Conservation (phyloP, 2,888 invertebrate genomes). For the Atrina japonica region DNA sequence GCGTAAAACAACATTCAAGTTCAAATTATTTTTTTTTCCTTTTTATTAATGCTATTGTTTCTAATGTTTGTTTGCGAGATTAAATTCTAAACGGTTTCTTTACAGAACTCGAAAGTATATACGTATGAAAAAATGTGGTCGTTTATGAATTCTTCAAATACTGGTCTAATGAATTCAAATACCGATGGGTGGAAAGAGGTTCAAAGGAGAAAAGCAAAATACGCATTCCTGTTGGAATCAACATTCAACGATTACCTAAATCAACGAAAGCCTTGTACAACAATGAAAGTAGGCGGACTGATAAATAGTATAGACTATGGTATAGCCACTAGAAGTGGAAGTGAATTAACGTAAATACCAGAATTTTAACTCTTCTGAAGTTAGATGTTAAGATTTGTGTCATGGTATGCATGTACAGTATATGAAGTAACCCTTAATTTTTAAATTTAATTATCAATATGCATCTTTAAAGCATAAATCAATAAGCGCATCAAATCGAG, state of each 20-base stretch:
- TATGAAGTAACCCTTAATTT: too few relatives aligned
- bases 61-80: too few relatives aligned
- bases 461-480: too few relatives aligned
- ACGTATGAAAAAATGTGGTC: slow-evolving; percentile 92
- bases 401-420: too few relatives aligned
- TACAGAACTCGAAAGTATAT: slow-evolving; percentile 10
- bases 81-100: too few relatives aligned
- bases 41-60: too few relatives aligned
- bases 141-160: slow-evolving; percentile 90
- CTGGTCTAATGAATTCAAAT: slow-evolving; percentile 87
- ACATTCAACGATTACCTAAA: slow-evolving; percentile 90
- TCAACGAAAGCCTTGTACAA: slow-evolving; percentile 88
- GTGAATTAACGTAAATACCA: slow-evolving; percentile 14
- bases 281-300: slow-evolving; percentile 88
- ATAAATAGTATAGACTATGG: slow-evolving; percentile 94
- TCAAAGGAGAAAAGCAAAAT: slow-evolving; percentile 84
- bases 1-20: too few relatives aligned
- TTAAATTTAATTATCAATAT: too few relatives aligned
- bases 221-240: slow-evolving; percentile 83
- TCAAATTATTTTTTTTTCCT: too few relatives aligned
- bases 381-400: background rate
- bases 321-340: slow-evolving; percentile 93
- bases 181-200: slow-evolving; percentile 90
- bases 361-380: background rate
- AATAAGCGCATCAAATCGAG: too few relatives aligned